phyloP scores from a whole-genome alignment of 2,113 vertebrate genomes.

The Barnardius zonarius region DNA sequence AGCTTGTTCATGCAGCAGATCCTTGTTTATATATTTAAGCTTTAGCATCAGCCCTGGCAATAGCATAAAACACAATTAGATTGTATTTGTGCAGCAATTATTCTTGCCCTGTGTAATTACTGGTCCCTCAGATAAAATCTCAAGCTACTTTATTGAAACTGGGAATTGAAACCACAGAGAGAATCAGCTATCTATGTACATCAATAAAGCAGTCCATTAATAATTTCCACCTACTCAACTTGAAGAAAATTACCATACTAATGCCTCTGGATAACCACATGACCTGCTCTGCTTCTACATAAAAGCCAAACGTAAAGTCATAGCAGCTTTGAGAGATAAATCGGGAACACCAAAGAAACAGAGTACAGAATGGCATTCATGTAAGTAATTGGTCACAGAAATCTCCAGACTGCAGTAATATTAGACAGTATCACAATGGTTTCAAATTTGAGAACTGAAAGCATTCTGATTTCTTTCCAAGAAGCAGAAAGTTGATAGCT shows the following conservation, averaged over 20 bases:
- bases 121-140: conserved; percentile 69
- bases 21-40: conserved; percentile 5
- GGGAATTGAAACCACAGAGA: conserved; percentile 63
- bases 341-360: background rate
- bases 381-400: conserved; percentile 55
- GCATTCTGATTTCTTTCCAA: background rate
- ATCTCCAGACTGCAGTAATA: conserved; percentile 26
- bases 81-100: conserved; percentile 51
- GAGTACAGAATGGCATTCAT: conserved; percentile 15
- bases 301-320: conserved; percentile 31
- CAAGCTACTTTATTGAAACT: conserved; percentile 65
- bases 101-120: conserved; percentile 70
- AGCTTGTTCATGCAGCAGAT: background rate
- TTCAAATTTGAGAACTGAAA: background rate
- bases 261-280: conserved; percentile 48
- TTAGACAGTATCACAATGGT: background rate
- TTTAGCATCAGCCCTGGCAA: conserved; percentile 40
- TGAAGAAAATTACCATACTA: conserved; percentile 62
- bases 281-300: conserved; percentile 20
- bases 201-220: conserved; percentile 71
- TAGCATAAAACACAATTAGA: conserved; percentile 23
- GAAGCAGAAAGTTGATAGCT: background rate
- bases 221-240: conserved; percentile 67
- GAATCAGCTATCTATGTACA: conserved; percentile 52
- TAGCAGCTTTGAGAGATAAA: conserved; percentile 17